These are phyloP conservation scores for Apolygus lucorum DNA, from an alignment of 1,140 invertebrate species.

Conservation along the genomic window DNA sequence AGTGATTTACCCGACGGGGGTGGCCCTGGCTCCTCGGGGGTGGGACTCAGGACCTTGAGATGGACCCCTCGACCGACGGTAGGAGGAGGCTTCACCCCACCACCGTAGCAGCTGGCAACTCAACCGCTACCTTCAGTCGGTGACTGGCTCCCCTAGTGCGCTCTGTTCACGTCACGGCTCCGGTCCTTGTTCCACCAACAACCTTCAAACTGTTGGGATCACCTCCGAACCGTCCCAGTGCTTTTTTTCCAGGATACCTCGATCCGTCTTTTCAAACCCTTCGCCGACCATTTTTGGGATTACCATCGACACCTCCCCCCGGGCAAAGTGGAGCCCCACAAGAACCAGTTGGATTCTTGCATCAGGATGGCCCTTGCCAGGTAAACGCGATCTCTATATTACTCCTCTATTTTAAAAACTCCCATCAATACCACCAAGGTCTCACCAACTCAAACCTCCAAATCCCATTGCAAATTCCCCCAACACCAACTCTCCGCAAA, in stretches of 20 bases:
- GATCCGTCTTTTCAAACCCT: neutral
- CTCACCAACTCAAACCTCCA: no score
- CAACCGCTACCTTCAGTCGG: conserved; percentile 3
- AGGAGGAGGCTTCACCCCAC: neutral
- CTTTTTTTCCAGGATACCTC: neutral
- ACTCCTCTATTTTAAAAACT: conserved; percentile 1
- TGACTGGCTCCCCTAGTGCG: conserved; percentile 4
- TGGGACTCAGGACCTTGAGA: neutral
- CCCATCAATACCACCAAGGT: conserved; percentile 3
- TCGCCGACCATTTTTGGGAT: conserved; percentile 21
- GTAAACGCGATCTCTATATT: conserved; percentile 23
- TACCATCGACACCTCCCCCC: neutral
- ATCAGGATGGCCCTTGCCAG: conserved; percentile 31
- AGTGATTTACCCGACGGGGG: neutral
- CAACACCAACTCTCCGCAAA: no score
- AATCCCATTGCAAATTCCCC: no score
- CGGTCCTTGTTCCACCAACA: neutral
- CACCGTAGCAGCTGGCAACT: conserved; percentile 2
- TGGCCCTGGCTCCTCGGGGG: neutral
- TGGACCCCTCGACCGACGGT: neutral
- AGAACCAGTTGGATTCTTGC: conserved; percentile 30
- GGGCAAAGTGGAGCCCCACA: conserved; percentile 31
- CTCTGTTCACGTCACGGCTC: neutral
- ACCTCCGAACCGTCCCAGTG: neutral
- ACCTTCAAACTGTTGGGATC: no score